These are phyloP conservation scores for Agrotis ipsilon DNA, from an alignment of 2,888 invertebrate species.

Conservation along the genomic window DNA sequence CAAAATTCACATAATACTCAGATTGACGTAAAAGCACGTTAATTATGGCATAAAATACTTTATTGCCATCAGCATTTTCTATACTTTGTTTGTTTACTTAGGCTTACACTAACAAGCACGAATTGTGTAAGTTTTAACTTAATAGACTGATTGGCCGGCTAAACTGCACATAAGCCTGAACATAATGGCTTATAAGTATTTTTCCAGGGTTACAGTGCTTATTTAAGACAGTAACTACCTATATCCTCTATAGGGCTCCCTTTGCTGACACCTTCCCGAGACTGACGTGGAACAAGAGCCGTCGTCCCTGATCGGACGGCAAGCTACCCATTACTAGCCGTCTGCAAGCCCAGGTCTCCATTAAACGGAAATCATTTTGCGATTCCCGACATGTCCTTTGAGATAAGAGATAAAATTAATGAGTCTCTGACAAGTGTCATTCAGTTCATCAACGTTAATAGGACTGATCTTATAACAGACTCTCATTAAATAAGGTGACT, in stretches of 20 bases:
- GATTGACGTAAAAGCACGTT: neutral
- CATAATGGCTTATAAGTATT: no score
- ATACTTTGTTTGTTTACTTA: neutral
- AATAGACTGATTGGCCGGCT: no score
- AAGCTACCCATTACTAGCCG: no score
- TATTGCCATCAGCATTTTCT: neutral
- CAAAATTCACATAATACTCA: neutral
- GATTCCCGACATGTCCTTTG: neutral
- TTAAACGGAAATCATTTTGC: no score
- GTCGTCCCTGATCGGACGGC: no score
- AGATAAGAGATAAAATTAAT: neutral
- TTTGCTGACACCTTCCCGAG: no score
- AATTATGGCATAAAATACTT: neutral
- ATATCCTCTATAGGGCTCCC: no score
- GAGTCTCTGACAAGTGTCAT: neutral
- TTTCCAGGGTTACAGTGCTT: no score
- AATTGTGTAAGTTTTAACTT: neutral
- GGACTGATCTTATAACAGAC: neutral
- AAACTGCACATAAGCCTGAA: no score
- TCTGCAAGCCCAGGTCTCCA: no score
- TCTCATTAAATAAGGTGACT: neutral
- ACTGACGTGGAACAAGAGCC: no score
- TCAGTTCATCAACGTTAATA: slow-evolving; percentile 6
- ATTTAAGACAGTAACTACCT: no score
- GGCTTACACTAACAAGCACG: neutral